Percentiles rank a stretch among this genome's conserved stretches.
phyloP scores from a whole-genome alignment of 2,797 vertebrate species.

The Cuculus canorus region DNA sequence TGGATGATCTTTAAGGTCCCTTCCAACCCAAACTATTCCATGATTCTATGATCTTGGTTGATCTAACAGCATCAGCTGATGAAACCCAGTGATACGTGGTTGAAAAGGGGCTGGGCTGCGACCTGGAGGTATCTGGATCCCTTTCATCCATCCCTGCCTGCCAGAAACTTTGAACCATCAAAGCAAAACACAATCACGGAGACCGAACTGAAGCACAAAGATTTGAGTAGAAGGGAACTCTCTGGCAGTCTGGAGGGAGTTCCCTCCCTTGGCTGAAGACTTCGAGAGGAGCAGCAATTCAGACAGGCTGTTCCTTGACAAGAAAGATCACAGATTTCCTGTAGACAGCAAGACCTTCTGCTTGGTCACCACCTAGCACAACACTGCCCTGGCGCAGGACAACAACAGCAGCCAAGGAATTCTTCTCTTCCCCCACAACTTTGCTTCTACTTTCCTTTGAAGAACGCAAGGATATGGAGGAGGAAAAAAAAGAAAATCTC shows the following conservation, averaged over 20 bases:
- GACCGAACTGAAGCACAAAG: background rate
- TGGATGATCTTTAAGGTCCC: too few relatives aligned
- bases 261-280: background rate
- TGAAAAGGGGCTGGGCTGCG: too few relatives aligned
- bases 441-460: background rate
- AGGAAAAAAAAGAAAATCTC: background rate
- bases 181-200: background rate
- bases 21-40: too few relatives aligned
- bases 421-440: background rate
- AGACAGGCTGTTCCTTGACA: background rate
- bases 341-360: background rate
- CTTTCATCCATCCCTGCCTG: background rate
- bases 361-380: too few relatives aligned
- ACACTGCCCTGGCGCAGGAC: too few relatives aligned
- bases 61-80: too few relatives aligned
- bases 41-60: too few relatives aligned
- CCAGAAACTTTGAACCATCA: background rate
- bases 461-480: background rate
- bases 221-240: background rate
- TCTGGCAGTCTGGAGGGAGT: background rate
- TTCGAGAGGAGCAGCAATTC: too few relatives aligned
- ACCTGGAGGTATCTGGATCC: fast-evolving
- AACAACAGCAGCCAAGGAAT: too few relatives aligned
- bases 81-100: too few relatives aligned
- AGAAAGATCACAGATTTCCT: background rate